Percentiles rank a stretch among this genome's conserved stretches.
These are phyloP conservation scores for Cheilosia variabilis DNA, from an alignment of 2,888 invertebrate species.

Conservation along the genomic window DNA sequence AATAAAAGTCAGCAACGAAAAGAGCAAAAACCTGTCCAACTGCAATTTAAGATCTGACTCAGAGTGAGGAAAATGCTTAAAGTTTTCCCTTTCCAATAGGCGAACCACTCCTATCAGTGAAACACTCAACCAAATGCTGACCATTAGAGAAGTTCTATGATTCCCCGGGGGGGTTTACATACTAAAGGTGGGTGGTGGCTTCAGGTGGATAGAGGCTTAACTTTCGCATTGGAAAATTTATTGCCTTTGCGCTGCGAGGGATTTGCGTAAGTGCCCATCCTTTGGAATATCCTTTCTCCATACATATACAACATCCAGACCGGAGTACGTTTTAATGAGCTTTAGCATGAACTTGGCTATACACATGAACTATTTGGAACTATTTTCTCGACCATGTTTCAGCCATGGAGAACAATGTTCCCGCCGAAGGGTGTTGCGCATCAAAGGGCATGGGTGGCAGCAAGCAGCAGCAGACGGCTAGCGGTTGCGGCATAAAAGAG, in stretches of 20 bases:
- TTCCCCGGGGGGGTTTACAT: conserved; percentile 37
- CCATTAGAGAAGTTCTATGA: conserved; percentile 59
- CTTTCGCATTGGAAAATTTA: conserved; percentile 70
- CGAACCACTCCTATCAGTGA: conserved; percentile 48
- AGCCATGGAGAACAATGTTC: conserved; percentile 32
- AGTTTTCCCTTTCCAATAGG: conserved; percentile 12
- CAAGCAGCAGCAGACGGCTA: not conserved
- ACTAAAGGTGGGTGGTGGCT: conserved; percentile 7
- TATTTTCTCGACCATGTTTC: conserved; percentile 51
- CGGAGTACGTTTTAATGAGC: conserved; percentile 60
- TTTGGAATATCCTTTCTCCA: conserved; percentile 23
- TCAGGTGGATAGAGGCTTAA: conserved; percentile 44
- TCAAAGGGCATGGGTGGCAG: conserved; percentile 34
- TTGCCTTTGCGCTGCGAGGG: conserved; percentile 65
- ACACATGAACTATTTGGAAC: conserved; percentile 26
- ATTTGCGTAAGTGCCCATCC: conserved; percentile 72
- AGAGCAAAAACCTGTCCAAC: conserved; percentile 14
- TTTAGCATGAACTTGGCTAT: conserved; percentile 46
- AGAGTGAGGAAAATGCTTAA: conserved; percentile 38
- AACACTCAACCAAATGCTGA: conserved; percentile 52
- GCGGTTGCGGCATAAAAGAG: not conserved
- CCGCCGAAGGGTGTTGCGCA: conserved; percentile 19
- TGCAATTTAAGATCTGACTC: conserved; percentile 67
- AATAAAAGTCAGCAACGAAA: conserved; percentile 28
- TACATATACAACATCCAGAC: not conserved